These are phyloP conservation scores for Poecilia gillii DNA, from an alignment of 2,797 vertebrate genomes.

Conservation along the genomic window DNA sequence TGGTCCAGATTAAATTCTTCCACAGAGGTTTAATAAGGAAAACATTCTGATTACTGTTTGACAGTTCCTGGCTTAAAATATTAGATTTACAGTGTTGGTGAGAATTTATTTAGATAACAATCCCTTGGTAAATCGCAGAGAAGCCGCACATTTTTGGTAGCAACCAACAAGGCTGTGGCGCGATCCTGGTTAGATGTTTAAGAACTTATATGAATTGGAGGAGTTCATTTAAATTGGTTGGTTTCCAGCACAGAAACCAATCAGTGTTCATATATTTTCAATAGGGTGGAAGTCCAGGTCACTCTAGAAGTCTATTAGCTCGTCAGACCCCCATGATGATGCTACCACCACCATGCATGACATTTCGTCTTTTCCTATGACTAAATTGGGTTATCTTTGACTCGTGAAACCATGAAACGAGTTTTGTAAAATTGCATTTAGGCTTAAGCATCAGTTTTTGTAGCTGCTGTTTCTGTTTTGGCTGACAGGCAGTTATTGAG, in stretches of 20 bases:
- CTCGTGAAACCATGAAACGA: neutral
- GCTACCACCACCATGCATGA: neutral
- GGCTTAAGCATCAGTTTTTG: neutral
- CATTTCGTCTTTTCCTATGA: neutral
- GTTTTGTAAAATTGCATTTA: neutral
- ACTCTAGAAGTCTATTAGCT: neutral
- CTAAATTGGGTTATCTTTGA: neutral
- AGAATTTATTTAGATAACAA: neutral
- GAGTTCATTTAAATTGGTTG: neutral
- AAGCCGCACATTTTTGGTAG: neutral
- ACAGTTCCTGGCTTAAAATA: neutral
- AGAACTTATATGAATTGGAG: neutral
- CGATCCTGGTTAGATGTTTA: neutral
- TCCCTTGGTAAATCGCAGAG: neutral
- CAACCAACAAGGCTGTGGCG: neutral
- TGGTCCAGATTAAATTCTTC: slow-evolving; percentile 2
- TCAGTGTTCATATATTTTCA: neutral
- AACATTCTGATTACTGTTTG: slow-evolving; percentile 2
- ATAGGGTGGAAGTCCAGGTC: neutral
- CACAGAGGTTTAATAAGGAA: neutral
- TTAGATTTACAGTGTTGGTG: neutral
- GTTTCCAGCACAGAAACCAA: neutral
- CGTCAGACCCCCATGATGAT: neutral
- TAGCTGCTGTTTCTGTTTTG: neutral
- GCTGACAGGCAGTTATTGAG: neutral